Evolutionary conservation across 2,888 invertebrate genomes (phyloP).

Genomic region (Gymnosoma rotundatum): DNA sequence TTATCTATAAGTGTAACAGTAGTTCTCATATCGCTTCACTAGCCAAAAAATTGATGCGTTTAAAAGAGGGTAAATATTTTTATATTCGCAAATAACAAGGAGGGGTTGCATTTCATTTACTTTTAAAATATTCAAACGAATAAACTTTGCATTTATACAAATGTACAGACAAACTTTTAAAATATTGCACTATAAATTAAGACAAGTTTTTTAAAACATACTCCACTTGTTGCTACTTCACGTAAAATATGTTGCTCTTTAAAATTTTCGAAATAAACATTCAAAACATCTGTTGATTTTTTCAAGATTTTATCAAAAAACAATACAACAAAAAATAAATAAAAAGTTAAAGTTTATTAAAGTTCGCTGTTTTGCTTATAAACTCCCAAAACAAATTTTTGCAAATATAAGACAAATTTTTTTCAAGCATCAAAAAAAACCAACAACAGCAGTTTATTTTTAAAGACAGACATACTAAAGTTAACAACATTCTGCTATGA

Average conservation of each 20-base stretch:
- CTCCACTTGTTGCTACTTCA: slow-evolving; percentile 54
- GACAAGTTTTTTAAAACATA: neutral
- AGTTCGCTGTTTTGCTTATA: slow-evolving; percentile 45
- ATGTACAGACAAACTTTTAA: neutral
- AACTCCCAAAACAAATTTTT: slow-evolving; percentile 48
- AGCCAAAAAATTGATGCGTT: no score
- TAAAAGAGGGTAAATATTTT: no score
- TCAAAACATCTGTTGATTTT: slow-evolving; percentile 64
- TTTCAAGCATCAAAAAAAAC: neutral
- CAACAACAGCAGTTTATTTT: slow-evolving; percentile 25
- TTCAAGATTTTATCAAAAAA: slow-evolving; percentile 54
- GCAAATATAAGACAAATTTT: slow-evolving; percentile 44
- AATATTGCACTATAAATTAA: neutral
- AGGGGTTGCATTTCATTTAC: no score
- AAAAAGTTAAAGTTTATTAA: slow-evolving; percentile 64
- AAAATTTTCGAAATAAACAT: neutral
- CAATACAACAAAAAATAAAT: slow-evolving; percentile 5
- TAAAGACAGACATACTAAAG: slow-evolving; percentile 13
- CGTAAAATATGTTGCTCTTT: slow-evolving; percentile 7
- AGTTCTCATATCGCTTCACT: no score
- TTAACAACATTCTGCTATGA: slow-evolving; percentile 7
- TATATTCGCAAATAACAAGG: no score
- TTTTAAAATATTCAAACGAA: no score
- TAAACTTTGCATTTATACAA: neutral
- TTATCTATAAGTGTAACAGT: no score